Percentiles rank a stretch among this genome's conserved stretches.
Conservation (phyloP, 2,113 vertebrate species). For the Cephalopholis sonnerati region DNA sequence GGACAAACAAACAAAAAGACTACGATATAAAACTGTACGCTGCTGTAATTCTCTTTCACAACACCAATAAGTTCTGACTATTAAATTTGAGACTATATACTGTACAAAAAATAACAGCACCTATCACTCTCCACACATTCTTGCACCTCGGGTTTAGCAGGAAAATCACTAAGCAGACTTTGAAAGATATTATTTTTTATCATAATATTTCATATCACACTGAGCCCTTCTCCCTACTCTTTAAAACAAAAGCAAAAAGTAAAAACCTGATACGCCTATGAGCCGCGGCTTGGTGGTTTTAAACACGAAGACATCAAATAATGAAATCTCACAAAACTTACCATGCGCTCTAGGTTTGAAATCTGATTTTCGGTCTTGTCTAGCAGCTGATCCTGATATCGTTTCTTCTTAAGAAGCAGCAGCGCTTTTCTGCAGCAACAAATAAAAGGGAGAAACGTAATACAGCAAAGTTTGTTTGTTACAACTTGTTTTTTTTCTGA, state of each 20-base stretch:
- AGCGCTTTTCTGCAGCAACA: conserved; percentile 87
- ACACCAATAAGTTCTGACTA: background rate
- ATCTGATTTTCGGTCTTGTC: conserved; percentile 94
- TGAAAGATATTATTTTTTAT: background rate
- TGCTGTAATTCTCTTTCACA: background rate
- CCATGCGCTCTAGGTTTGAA: conserved; percentile 94
- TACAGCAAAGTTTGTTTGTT: background rate
- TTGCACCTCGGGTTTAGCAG: background rate
- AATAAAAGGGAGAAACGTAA: background rate
- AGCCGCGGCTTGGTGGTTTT: background rate
- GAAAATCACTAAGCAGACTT: background rate
- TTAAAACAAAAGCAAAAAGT: background rate
- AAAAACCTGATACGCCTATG: background rate
- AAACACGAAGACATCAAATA: background rate
- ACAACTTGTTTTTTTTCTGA: background rate
- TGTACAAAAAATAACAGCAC: background rate
- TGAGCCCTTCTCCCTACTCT: background rate
- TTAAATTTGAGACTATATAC: background rate
- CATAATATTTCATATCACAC: background rate
- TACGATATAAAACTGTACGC: background rate
- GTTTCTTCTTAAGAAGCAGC: conserved; percentile 95
- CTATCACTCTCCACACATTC: background rate
- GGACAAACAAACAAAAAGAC: background rate
- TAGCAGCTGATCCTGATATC: conserved; percentile 93
- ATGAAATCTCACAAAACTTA: conserved; percentile 67